These are phyloP conservation scores for Euura saliciscinereae DNA, from an alignment of 1,140 invertebrate species.

Conservation along the genomic window DNA sequence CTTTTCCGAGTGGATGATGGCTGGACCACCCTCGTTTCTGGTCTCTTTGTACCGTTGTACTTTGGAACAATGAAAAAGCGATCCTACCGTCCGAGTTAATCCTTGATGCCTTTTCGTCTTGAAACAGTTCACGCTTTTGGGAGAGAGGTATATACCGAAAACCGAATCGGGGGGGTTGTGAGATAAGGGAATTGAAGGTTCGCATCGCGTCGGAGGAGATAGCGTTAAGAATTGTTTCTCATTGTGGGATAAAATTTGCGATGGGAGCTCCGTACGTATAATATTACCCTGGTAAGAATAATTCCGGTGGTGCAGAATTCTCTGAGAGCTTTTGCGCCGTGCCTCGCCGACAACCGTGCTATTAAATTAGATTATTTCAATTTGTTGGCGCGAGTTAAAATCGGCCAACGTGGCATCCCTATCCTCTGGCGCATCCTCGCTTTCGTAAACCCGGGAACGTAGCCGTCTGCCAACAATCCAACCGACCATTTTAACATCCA, in stretches of 20 bases:
- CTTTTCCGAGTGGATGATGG: not conserved
- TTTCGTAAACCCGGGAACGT: constrained; percentile 19
- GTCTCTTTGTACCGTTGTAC: not conserved
- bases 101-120: not conserved
- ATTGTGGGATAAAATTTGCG: no score
- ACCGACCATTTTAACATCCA: constrained; percentile 26
- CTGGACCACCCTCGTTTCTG: not conserved
- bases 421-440: constrained; percentile 24
- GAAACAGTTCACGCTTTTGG: not conserved
- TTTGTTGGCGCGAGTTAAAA: constrained; percentile 27
- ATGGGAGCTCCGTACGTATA: no score
- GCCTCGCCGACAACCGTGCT: not conserved
- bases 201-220: no score
- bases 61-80: not conserved
- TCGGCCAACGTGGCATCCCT: not conserved
- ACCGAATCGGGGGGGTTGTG: no score
- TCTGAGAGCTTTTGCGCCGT: not conserved
- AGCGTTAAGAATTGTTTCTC: no score
- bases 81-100: not conserved
- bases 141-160: no score
- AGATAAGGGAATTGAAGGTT: no score
- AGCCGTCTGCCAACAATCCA: constrained; percentile 18
- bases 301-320: not conserved
- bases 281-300: not conserved
- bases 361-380: constrained; percentile 8